Percentiles rank a stretch among this genome's conserved stretches.
Evolutionary conservation across 2,797 vertebrate species (phyloP).

Genomic region (Dallia pectoralis): DNA sequence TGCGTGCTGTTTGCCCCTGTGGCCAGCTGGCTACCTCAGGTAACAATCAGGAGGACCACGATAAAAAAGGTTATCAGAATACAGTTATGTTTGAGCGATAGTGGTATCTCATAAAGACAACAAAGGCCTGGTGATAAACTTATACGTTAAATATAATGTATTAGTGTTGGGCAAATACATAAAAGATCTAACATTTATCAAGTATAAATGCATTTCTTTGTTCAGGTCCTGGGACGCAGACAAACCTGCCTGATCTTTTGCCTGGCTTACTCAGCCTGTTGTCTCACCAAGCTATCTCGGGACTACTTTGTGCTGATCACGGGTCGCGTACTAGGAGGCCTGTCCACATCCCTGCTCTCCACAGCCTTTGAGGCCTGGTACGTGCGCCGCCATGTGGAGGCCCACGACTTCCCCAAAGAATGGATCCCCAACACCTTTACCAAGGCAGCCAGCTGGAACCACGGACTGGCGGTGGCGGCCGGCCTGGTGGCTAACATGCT

Average conservation of each 20-base stretch:
- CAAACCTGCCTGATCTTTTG: conserved; percentile 88
- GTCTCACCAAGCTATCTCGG: conserved; percentile 87
- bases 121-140: no score
- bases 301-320: conserved; percentile 90
- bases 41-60: neutral
- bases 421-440: conserved; percentile 89
- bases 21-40: conserved; percentile 82
- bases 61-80: neutral
- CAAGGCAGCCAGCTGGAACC: conserved; percentile 86
- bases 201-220: neutral
- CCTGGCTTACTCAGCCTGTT: conserved; percentile 83
- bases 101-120: no score
- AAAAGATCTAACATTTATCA: no score
- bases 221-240: conserved; percentile 77
- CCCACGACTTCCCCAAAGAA: conserved; percentile 87
- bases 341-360: conserved; percentile 88
- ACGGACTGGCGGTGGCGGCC: conserved; percentile 82
- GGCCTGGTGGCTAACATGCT: conserved; percentile 85
- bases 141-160: no score
- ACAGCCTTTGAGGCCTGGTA: conserved; percentile 91
- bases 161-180: no score
- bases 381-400: conserved; percentile 81
- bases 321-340: conserved; percentile 85
- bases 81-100: no score
- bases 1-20: conserved; percentile 86